Conservation (phyloP, 1,140 invertebrate species). For the Pseudomyrmex flavicornis region DNA sequence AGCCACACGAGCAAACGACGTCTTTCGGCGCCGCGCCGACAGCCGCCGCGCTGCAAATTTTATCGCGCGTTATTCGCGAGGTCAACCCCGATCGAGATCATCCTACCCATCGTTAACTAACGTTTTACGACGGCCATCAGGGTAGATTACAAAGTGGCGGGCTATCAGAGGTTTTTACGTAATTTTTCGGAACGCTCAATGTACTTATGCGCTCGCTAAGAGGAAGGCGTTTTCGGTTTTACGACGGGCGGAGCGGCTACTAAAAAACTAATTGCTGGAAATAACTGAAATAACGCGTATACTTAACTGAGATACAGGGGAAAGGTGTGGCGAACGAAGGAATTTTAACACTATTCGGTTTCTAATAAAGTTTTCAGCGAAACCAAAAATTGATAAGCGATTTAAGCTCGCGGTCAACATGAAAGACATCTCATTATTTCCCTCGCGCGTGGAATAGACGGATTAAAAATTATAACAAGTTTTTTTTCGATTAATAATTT, state of each 20-base stretch:
- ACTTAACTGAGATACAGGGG: not conserved
- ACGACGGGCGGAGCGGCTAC: conserved; percentile 32
- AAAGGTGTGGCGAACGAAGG: not conserved
- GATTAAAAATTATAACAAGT: no score
- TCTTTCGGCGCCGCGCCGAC: conserved; percentile 41
- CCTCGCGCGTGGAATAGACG: no score
- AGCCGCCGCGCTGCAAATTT: conserved; percentile 46
- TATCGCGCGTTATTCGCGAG: conserved; percentile 52
- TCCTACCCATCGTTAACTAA: conserved; percentile 43
- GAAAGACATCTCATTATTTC: no score
- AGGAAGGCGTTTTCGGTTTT: conserved; percentile 45
- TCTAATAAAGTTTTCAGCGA: conserved; percentile 2
- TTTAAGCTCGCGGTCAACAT: no score
- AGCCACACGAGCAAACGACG: conserved; percentile 19
- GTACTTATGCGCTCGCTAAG: conserved; percentile 48
- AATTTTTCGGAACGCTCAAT: conserved; percentile 48
- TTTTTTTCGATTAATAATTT: no score
- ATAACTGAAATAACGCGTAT: conserved; percentile 51
- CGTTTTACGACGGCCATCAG: conserved; percentile 47
- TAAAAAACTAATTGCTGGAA: conserved; percentile 53
- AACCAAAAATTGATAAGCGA: not conserved
- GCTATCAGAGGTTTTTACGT: conserved; percentile 46
- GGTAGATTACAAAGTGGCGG: conserved; percentile 49
- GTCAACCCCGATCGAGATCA: conserved; percentile 51
- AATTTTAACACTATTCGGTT: not conserved